Evolutionary conservation across 2,888 invertebrate species (phyloP), one percentile per base, ranked within the genome.

Genomic region (Dryobota labecula): DNA sequence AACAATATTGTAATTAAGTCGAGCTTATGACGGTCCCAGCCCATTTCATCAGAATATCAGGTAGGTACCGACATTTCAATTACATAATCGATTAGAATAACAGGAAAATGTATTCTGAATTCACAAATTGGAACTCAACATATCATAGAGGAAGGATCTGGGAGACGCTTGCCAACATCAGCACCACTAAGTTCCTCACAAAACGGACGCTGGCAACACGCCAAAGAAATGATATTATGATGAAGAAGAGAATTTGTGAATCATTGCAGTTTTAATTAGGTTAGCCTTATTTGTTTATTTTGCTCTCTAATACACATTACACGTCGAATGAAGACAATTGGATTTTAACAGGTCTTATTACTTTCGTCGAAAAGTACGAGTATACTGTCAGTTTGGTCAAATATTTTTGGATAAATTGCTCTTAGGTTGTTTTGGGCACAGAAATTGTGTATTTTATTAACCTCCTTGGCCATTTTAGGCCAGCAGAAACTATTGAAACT

Each of bases 251-350:
- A 78, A 69, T 56, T 41, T 63, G 56, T 73, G 68, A 82, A 69
- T 78, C 73, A 82, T 66, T 78, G 56, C 78, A 63, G 36, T 73
- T 78, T 73, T 82, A 80, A 80, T 80, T 82, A 63, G 61, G 68
- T 65, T 65, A 69, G 1, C 20, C 47, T 49, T 79, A 63, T 63
- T 79, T 76, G 73, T 57, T 61, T 69, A 76, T 58, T 69, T 69
- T 53, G 43, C 60, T 56, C 9, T 45, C 20, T 70, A 70, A 38
- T 68, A 58, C 57, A 36, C 20, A 30, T 49, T 33, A 33, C 51
- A 51, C 15, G 9, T 2, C 13, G 7, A 47, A 20, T 53, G n/a
- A 54, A 24, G 27, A 73, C 69, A 76, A 73, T 47, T 41, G 9
- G 15, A 58, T 45, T 67, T 38, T 4, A 27, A 30, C 13, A 41